These are phyloP conservation scores for Echinops telfairi DNA, from an alignment of 2,113 vertebrate species.

Conservation along the genomic window DNA sequence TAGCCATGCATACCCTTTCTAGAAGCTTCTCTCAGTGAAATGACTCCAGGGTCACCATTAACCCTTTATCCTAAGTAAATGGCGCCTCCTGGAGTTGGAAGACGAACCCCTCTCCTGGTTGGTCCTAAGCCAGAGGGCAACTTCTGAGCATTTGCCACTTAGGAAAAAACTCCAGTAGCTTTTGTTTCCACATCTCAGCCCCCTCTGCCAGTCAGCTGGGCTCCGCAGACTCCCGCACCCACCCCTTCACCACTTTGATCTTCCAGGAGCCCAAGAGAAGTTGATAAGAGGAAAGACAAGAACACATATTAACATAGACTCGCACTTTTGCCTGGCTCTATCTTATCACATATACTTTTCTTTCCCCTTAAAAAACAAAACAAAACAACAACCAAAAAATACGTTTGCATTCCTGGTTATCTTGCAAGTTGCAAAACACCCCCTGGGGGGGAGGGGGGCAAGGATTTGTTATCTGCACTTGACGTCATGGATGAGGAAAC, in stretches of 20 bases:
- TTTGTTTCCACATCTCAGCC: slow-evolving; percentile 9
- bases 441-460: too few species aligned
- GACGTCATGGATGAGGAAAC: slow-evolving; percentile 19
- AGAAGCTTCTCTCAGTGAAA: slow-evolving; percentile 59
- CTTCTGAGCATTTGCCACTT: background rate
- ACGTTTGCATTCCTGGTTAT: slow-evolving; percentile 1
- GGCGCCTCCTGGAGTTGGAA: slow-evolving; percentile 53
- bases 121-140: background rate
- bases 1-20: slow-evolving; percentile 42
- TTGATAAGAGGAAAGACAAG: slow-evolving; percentile 34
- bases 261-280: slow-evolving; percentile 29
- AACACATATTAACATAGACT: background rate
- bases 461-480: background rate
- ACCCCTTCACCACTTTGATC: slow-evolving; percentile 51
- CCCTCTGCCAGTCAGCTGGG: background rate
- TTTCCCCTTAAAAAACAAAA: too few species aligned
- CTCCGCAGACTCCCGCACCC: background rate
- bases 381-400: background rate
- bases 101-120: background rate
- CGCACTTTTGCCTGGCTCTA: background rate
- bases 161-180: background rate
- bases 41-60: background rate
- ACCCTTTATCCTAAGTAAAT: background rate
- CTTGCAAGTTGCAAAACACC: slow-evolving; percentile 11
- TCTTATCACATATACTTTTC: background rate